These are phyloP conservation scores for Oegoconia quadripuncta DNA, from an alignment of 2,888 invertebrate species.

Conservation along the genomic window DNA sequence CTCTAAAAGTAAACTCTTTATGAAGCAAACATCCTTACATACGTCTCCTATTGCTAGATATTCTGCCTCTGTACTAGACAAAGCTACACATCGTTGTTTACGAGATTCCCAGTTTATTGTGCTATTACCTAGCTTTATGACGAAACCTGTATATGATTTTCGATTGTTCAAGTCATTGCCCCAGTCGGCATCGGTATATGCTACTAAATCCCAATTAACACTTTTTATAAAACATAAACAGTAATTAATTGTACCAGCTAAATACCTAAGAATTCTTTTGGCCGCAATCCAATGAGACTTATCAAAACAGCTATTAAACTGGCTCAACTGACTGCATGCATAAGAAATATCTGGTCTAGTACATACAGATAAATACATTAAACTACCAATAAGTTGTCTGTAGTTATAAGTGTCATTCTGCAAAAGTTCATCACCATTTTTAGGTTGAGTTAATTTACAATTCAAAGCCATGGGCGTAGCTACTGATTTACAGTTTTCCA, in stretches of 20 bases:
- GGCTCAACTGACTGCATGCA: slow-evolving; percentile 16
- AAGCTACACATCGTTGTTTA: slow-evolving; percentile 19
- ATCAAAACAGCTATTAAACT: slow-evolving; percentile 17
- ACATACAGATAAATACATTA: neutral
- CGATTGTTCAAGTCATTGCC: neutral
- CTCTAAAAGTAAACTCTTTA: neutral
- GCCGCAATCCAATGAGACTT: slow-evolving; percentile 13
- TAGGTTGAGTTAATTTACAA: too few species aligned
- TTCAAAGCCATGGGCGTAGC: neutral
- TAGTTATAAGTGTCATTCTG: neutral
- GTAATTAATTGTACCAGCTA: slow-evolving; percentile 14
- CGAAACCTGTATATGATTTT: slow-evolving; percentile 5
- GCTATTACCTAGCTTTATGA: too few species aligned
- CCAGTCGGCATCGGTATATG: too few species aligned
- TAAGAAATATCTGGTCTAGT: neutral
- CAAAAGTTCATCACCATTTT: too few species aligned
- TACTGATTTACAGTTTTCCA: neutral
- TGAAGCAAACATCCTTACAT: slow-evolving; percentile 16
- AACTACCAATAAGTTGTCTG: neutral
- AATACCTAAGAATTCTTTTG: slow-evolving; percentile 19
- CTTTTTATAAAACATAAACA: slow-evolving; percentile 11
- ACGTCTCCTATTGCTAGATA: too few species aligned
- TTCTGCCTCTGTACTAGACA: too few species aligned
- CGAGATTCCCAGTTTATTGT: slow-evolving; percentile 20
- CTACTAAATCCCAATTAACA: too few species aligned